These are phyloP conservation scores for Epirrita christyi DNA, from an alignment of 2,888 invertebrate genomes.

Conservation along the genomic window DNA sequence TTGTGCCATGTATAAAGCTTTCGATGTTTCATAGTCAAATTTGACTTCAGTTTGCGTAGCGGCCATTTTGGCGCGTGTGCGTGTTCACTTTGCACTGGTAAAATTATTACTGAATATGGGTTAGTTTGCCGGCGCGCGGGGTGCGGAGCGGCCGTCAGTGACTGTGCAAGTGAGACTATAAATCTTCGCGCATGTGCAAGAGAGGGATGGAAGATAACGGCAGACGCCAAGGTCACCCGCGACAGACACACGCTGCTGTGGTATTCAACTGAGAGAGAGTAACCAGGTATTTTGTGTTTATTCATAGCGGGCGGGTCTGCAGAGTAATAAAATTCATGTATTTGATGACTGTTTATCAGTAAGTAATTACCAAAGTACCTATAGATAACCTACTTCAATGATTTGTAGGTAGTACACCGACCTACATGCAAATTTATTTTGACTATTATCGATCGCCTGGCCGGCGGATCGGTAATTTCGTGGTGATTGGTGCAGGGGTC, in stretches of 20 bases:
- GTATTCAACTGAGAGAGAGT: neutral
- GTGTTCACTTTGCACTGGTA: conserved; percentile 10
- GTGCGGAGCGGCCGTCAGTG: conserved; percentile 8
- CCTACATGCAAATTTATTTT: too few species aligned
- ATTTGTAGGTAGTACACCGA: too few species aligned
- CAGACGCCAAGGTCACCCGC: conserved; percentile 15
- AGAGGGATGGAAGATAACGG: conserved; percentile 11
- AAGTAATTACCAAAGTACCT: too few species aligned
- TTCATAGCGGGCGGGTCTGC: too few species aligned
- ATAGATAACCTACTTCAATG: too few species aligned
- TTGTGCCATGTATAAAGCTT: conserved; percentile 4
- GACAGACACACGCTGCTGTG: neutral
- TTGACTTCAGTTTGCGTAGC: neutral
- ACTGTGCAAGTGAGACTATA: conserved; percentile 11
- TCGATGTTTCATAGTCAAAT: conserved; percentile 13
- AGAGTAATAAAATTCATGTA: too few species aligned
- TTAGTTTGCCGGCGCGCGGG: conserved; percentile 16
- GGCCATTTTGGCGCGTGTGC: conserved; percentile 23
- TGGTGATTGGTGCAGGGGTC: too few species aligned
- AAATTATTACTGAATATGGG: conserved; percentile 9
- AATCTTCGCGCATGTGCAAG: neutral
- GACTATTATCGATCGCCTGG: too few species aligned
- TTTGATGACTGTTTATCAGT: too few species aligned
- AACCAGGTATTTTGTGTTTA: too few species aligned
- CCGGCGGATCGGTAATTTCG: too few species aligned